Conservation (phyloP, 2,113 vertebrate genomes). For the Microtus richardsoni region DNA sequence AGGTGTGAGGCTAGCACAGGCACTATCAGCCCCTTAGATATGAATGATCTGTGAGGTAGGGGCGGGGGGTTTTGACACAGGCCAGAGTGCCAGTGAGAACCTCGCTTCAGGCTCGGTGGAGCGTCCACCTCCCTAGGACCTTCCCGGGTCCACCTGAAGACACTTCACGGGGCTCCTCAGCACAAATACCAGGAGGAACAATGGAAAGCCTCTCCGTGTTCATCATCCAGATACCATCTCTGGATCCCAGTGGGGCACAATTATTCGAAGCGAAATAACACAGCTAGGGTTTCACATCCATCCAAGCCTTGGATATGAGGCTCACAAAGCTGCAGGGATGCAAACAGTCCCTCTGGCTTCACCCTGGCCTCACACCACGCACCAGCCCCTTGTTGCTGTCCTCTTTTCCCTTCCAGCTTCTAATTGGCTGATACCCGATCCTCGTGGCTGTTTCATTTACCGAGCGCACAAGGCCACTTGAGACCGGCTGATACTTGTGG, state of each 20-base stretch:
- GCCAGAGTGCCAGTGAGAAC: not conserved
- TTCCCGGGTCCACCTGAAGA: slow-evolving; percentile 81
- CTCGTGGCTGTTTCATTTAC: slow-evolving; percentile 85
- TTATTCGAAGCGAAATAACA: slow-evolving; percentile 85
- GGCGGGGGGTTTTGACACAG: slow-evolving; percentile 39
- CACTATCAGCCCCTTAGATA: slow-evolving; percentile 62
- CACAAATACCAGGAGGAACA: slow-evolving; percentile 81
- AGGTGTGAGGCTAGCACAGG: slow-evolving; percentile 59
- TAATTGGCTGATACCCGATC: slow-evolving; percentile 93
- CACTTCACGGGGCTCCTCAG: slow-evolving; percentile 33
- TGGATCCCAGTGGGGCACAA: slow-evolving; percentile 78
- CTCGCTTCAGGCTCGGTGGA: not conserved
- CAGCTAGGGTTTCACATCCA: slow-evolving; percentile 91
- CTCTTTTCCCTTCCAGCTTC: slow-evolving; percentile 84
- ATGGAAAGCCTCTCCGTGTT: slow-evolving; percentile 86
- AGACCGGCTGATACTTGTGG: slow-evolving; percentile 92
- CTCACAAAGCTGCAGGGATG: slow-evolving; percentile 48
- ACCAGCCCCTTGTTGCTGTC: slow-evolving; percentile 81
- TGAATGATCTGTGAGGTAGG: slow-evolving; percentile 67
- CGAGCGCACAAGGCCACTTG: slow-evolving; percentile 84
- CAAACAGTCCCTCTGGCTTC: not conserved
- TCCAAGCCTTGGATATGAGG: slow-evolving; percentile 82
- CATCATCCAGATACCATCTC: slow-evolving; percentile 85
- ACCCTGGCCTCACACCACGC: not conserved
- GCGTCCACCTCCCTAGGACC: slow-evolving; percentile 71